Percentiles rank a stretch among this genome's conserved stretches.
phyloP scores from a whole-genome alignment of 2,113 vertebrate genomes.

The Panurus biarmicus region DNA sequence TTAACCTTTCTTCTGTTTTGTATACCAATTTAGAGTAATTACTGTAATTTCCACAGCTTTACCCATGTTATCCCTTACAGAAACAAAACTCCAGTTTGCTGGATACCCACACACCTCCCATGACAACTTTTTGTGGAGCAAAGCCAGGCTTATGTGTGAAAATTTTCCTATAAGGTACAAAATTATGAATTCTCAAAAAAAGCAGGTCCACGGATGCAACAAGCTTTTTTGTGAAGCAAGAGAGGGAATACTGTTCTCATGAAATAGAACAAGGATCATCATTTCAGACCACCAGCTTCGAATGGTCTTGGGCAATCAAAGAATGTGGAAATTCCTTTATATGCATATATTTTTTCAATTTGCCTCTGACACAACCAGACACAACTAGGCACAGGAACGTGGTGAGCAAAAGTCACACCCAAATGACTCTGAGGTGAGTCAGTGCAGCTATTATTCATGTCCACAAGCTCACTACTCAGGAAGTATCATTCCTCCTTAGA shows the following conservation, averaged over 20 bases:
- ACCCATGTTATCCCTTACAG: not conserved
- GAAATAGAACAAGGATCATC: not conserved
- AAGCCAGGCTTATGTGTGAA: not conserved
- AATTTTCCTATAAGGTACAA: not conserved
- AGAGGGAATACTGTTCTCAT: not conserved
- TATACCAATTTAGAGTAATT: not conserved
- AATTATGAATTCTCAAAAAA: not conserved
- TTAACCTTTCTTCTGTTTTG: not conserved
- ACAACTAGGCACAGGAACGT: not conserved
- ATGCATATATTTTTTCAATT: not conserved
- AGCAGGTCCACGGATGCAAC: not conserved
- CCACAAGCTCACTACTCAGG: not conserved
- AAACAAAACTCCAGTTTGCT: not conserved
- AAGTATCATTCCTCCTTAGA: not conserved
- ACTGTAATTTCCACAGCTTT: not conserved
- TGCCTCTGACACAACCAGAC: not conserved
- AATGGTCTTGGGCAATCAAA: not conserved
- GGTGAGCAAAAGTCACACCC: not conserved
- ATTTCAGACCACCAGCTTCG: not conserved
- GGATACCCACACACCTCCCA: not conserved
- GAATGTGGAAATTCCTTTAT: not conserved
- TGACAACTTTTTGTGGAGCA: not conserved
- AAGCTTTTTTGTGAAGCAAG: not conserved
- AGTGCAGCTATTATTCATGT: not conserved
- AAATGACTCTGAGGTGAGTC: not conserved